Conservation (phyloP, 2,113 vertebrate species). For the Sterna hirundo region DNA sequence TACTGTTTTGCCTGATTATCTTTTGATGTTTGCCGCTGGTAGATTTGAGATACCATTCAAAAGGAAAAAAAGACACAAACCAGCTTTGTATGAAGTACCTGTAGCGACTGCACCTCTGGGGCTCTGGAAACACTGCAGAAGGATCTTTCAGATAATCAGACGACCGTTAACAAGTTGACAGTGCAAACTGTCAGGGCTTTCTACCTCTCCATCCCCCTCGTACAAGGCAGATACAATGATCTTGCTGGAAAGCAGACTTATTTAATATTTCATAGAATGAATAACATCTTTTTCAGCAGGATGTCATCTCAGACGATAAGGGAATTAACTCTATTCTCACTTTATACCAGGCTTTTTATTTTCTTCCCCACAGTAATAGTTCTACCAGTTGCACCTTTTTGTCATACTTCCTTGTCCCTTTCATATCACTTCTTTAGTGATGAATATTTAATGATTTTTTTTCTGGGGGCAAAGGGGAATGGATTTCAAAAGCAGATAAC, state of each 20-base stretch:
- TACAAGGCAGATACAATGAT: neutral
- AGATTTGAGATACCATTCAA: neutral
- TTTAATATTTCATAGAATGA: neutral
- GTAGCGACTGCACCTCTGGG: neutral
- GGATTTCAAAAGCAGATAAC: neutral
- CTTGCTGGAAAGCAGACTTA: neutral
- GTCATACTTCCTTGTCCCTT: neutral
- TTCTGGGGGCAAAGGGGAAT: neutral
- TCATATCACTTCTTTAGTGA: neutral
- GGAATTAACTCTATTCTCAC: neutral
- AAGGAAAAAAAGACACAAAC: neutral
- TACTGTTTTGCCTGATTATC: neutral
- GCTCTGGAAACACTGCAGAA: neutral
- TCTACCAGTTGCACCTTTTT: neutral
- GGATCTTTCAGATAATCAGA: neutral
- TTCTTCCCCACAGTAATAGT: neutral
- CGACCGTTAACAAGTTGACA: neutral
- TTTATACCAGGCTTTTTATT: neutral
- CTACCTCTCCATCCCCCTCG: neutral
- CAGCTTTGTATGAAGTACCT: neutral
- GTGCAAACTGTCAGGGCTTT: neutral
- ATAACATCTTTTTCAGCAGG: neutral
- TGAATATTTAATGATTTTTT: neutral
- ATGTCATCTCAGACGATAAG: neutral
- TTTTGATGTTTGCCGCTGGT: neutral